Conservation (phyloP, 2,113 vertebrate genomes). For the Lycaon pictus region DNA sequence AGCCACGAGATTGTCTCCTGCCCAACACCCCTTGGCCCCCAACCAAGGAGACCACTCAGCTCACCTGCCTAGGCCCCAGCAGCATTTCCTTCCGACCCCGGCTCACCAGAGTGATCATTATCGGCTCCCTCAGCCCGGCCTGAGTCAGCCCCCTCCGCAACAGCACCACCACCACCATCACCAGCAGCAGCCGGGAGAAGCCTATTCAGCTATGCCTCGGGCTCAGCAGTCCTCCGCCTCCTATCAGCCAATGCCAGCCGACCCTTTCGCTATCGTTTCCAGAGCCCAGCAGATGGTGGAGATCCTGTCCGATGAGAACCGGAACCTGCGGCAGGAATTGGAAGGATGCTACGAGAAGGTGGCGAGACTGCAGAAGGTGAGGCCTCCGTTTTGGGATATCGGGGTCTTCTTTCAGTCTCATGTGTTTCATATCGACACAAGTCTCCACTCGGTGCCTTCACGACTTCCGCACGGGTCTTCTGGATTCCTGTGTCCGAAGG, state of each 20-base stretch:
- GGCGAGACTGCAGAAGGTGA: constrained; percentile 96
- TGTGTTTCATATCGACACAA: not conserved
- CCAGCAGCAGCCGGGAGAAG: constrained; percentile 87
- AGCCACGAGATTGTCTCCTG: constrained; percentile 89
- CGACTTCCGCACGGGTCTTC: not conserved
- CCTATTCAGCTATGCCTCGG: constrained; percentile 91
- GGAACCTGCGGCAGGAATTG: constrained; percentile 94
- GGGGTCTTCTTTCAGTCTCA: constrained; percentile 13
- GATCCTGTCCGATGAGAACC: constrained; percentile 95
- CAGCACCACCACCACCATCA: constrained; percentile 59
- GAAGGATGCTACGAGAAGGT: constrained; percentile 97
- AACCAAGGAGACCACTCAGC: constrained; percentile 87
- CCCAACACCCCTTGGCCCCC: constrained; percentile 85
- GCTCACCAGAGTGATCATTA: constrained; percentile 89
- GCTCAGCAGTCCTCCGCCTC: constrained; percentile 92
- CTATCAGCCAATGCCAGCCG: constrained; percentile 92
- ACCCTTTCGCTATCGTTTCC: constrained; percentile 94
- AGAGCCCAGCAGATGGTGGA: constrained; percentile 98
- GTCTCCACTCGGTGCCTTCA: not conserved
- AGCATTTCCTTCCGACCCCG: constrained; percentile 87
- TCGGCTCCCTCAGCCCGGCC: constrained; percentile 82
- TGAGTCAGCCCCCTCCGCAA: constrained; percentile 87
- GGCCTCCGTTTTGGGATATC: not conserved
- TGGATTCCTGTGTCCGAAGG: constrained; percentile 6
- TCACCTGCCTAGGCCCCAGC: constrained; percentile 87